A percentile compares a stretch with the other conserved stretches of the same genome.
Conservation (phyloP, 2,797 vertebrate species). For the Poeciliopsis infans region DNA sequence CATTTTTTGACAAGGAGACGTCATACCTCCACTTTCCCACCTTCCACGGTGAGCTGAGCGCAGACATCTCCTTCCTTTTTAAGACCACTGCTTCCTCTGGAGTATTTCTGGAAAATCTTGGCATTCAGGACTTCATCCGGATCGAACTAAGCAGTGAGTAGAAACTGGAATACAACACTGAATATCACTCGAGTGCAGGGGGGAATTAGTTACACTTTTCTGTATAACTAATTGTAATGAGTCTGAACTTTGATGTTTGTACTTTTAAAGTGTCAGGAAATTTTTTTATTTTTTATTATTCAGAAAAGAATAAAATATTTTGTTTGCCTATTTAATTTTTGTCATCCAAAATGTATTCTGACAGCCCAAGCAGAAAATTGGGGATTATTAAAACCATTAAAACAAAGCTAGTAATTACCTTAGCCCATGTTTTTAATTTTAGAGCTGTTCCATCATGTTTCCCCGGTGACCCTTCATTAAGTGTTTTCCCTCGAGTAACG, state of each 20-base stretch:
- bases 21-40: conserved; percentile 91
- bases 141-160: conserved; percentile 90
- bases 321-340: background rate
- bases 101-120: conserved; percentile 91
- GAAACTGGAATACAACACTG: background rate
- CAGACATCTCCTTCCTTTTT: conserved; percentile 92
- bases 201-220: background rate
- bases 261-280: background rate
- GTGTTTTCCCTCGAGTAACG: conserved; percentile 14
- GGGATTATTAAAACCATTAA: conserved; percentile 29
- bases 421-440: conserved; percentile 32
- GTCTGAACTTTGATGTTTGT: background rate
- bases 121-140: conserved; percentile 89
- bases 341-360: background rate
- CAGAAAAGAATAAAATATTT: background rate
- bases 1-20: conserved; percentile 89
- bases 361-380: conserved; percentile 7
- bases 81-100: conserved; percentile 86
- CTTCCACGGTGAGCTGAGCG: conserved; percentile 88
- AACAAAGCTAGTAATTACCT: conserved; percentile 13
- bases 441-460: conserved; percentile 38
- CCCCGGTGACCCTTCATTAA: conserved; percentile 31
- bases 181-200: background rate
- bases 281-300: background rate
- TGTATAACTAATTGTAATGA: background rate